Conservation (phyloP, 2,113 vertebrate genomes). For the Melanostigma gelatinosum region DNA sequence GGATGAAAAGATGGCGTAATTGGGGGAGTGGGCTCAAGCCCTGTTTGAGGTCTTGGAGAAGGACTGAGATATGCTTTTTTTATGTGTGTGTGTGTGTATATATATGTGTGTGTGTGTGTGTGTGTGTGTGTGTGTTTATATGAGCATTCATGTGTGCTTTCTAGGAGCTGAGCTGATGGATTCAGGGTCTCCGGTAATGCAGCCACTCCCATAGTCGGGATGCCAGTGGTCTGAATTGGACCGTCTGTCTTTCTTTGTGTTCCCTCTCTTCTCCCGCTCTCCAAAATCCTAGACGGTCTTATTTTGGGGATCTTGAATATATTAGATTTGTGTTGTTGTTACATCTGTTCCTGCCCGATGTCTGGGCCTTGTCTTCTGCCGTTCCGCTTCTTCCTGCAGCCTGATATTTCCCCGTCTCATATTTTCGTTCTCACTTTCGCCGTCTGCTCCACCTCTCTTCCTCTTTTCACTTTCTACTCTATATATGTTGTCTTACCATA, state of each 20-base stretch:
- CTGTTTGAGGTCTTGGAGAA: conserved; percentile 59
- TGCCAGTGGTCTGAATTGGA: conserved; percentile 20
- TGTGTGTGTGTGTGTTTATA: background rate
- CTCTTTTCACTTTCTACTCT: conserved; percentile 5
- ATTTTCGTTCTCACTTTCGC: conserved; percentile 4
- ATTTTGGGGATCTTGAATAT: conserved; percentile 26
- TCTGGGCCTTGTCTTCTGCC: conserved; percentile 5
- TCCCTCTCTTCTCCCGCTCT: background rate
- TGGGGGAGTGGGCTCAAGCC: conserved; percentile 67
- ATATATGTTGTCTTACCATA: background rate
- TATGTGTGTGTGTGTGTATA: background rate
- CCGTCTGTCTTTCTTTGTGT: conserved; percentile 20
- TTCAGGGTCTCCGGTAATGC: conserved; percentile 11
- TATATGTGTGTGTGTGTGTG: background rate
- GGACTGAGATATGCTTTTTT: conserved; percentile 46
- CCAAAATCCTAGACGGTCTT: conserved; percentile 3
- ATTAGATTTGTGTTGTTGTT: conserved; percentile 28
- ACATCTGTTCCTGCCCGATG: conserved; percentile 9
- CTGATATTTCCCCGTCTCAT: background rate
- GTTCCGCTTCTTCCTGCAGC: background rate
- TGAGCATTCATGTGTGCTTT: too few species aligned
- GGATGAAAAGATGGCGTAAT: conserved; percentile 79
- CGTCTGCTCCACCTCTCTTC: background rate
- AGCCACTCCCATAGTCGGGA: background rate
- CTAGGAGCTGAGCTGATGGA: conserved; percentile 27